Base-by-base conservation (phyloP, 2,113 vertebrate species). In the Poeciliopsis turrubarensis region DNA sequence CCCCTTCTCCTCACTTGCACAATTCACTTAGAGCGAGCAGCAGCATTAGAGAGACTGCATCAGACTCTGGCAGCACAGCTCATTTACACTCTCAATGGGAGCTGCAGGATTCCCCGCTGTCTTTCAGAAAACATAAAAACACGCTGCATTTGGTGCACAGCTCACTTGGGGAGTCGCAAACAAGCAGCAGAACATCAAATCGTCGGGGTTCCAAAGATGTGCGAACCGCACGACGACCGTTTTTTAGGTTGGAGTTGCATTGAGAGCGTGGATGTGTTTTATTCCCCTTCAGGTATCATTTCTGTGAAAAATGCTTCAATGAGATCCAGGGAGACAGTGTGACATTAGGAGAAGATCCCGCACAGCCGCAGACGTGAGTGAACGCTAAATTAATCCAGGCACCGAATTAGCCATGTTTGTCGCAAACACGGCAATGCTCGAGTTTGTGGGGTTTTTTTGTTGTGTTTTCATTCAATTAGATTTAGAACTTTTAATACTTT, bases 291-390 rank as follows among this genome's bases (percentile, higher is more conserved):
- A 99, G 98, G 95, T 99, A 99, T 95, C 97, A 99, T 94, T 99
- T 99, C 94, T 99, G 98, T 94, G 98, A 99, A 94, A 99, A 99
- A 94, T 99, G 98, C 95, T 99, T 99, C 94, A 99, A 97, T 93
- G 98, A 99, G 95, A 99, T 99, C 95, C 98, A 99, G 93, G 97
- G 98, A 83, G 97, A 99, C 88, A 99, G 96, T 89, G 97, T 99
- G 92, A 99, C 97, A 70, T 93, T 99, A 90, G 98, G 98, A 89
- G 98, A 99, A 66, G 98, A 99, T 93, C 98, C 98, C 89, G 96
- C 97, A 86, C 98, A 99, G 91, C 96, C 98, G 60, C 98, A 99
- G 91, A 99, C 98, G 98, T 99, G 94, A 97, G 98, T 96, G 41
- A 0, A 70, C 10, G 7, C 17, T 44, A 41, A 15, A 22, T 31